Percentiles rank a stretch among this genome's conserved stretches.
phyloP scores from a whole-genome alignment of 2,888 invertebrate genomes.

The Drosophila neonasuta region DNA sequence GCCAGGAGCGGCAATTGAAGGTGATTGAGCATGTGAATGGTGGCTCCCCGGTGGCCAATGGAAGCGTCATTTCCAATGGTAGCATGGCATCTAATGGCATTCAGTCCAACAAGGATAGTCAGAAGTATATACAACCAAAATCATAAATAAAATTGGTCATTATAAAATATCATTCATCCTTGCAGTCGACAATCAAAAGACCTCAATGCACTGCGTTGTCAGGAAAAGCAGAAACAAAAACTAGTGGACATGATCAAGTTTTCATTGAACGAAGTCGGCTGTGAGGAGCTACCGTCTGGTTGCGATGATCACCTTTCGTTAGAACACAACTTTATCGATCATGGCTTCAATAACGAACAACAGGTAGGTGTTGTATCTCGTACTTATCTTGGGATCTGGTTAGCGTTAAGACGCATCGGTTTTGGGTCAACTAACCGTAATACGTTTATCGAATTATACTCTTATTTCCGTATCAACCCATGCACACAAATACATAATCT shows the following conservation, averaged over 20 bases:
- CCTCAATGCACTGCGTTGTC: slow-evolving; percentile 90
- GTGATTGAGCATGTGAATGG: slow-evolving; percentile 83
- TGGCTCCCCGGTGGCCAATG: slow-evolving; percentile 83
- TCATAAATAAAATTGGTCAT: not conserved
- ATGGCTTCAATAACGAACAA: slow-evolving; percentile 84
- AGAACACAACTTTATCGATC: slow-evolving; percentile 85
- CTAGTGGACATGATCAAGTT: slow-evolving; percentile 92
- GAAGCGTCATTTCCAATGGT: slow-evolving; percentile 80
- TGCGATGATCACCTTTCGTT: slow-evolving; percentile 87
- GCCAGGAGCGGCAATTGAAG: slow-evolving; percentile 87
- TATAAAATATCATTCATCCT: not conserved
- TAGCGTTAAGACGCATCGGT: slow-evolving; percentile 49
- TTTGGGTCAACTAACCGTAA: slow-evolving; percentile 45
- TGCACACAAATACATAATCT: slow-evolving; percentile 30
- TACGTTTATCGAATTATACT: slow-evolving; percentile 19
- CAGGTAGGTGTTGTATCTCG: slow-evolving; percentile 83
- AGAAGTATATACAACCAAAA: slow-evolving; percentile 67
- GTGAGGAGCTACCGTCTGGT: slow-evolving; percentile 93
- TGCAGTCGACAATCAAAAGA: slow-evolving; percentile 85
- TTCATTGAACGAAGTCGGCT: slow-evolving; percentile 93
- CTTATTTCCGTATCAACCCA: slow-evolving; percentile 59
- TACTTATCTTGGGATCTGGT: slow-evolving; percentile 1
- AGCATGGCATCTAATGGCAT: slow-evolving; percentile 82
- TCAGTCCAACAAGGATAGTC: slow-evolving; percentile 81
- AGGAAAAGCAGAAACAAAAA: slow-evolving; percentile 91